Base-by-base conservation (phyloP, 2,888 invertebrate species). In the Lycophotia porphyrea region DNA sequence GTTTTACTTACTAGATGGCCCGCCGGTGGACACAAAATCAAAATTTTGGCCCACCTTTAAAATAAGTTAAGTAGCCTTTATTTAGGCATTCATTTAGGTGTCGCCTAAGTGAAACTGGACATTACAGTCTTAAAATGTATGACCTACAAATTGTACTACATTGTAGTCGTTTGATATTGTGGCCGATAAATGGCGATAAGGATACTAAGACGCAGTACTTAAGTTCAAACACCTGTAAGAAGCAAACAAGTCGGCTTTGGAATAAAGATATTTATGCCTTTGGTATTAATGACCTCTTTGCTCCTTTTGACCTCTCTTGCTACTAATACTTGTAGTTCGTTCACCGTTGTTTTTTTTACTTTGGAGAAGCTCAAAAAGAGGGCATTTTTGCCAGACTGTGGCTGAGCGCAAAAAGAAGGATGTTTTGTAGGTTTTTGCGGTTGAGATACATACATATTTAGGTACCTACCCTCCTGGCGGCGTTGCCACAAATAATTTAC, bases 261-360 rank as follows among this genome's bases (percentile, higher is more conserved):
- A 55, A 18, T 61, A 36, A 76, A 60, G 15, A 65, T 47, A 15
- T 52, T 49, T 66, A 2, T 66, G 65, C 24, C 47, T 5, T 81
- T 81, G 76, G n/a, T 31, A 27, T 13, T 36, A 52, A 80, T 39
- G 61, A 63, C 76, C 74, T 80, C n/a, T n/a, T n/a, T n/a, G n/a
- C n/a, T n/a, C n/a, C n/a, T n/a, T n/a, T n/a, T n/a, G n/a, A n/a
- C n/a, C n/a, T n/a, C n/a, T n/a, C n/a, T n/a, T n/a, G n/a, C n/a
- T n/a, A n/a, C n/a, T n/a, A n/a, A n/a, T n/a, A n/a, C n/a, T 34
- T 55, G 13, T 9, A 34, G 44, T 80, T 72, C 5, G 24, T 55
- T 80, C 18, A 13, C 24, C 15, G 9, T 39, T 55, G 21, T 60
- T 71, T 72, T 39, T 42, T 36, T 39, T 8, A 39, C n/a, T 52